These are phyloP conservation scores for Porites rus DNA, from an alignment of 92 coral and sea anemone species.

Conservation along the genomic window DNA sequence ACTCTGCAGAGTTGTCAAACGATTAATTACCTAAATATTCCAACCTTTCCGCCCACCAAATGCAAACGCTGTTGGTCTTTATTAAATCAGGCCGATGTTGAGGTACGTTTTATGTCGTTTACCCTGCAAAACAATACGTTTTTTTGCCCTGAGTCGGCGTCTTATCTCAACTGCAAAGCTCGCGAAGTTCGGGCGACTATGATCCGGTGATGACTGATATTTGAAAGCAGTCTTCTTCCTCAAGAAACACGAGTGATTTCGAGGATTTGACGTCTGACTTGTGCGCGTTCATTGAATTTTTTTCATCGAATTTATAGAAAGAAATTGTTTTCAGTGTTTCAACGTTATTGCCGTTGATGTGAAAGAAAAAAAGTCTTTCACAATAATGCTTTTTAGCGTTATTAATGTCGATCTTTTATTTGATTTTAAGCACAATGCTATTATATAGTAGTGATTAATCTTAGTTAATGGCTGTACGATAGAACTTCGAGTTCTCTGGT, in stretches of 20 bases:
- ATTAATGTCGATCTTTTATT: background rate
- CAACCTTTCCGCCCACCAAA: background rate
- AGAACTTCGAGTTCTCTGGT: background rate
- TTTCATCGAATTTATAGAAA: background rate
- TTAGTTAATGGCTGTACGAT: background rate
- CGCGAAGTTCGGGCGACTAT: too few species aligned
- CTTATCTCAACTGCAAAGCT: background rate
- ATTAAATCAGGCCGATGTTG: background rate
- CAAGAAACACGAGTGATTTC: background rate
- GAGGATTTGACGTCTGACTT: background rate
- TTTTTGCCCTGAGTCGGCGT: background rate
- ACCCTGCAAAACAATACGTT: background rate
- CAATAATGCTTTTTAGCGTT: background rate
- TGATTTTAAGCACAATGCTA: background rate
- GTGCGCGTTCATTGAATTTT: background rate
- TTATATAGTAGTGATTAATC: background rate
- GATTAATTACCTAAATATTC: background rate
- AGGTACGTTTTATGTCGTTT: background rate
- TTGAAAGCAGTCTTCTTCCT: too few species aligned
- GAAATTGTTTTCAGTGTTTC: background rate
- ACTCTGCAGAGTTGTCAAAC: too few species aligned
- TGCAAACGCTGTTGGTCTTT: background rate
- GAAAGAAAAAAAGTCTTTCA: background rate
- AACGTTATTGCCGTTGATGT: background rate
- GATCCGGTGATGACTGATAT: too few species aligned